Evolutionary conservation across 1,140 invertebrate genomes (phyloP).

Genomic region (Drosophila pruinosa): DNA sequence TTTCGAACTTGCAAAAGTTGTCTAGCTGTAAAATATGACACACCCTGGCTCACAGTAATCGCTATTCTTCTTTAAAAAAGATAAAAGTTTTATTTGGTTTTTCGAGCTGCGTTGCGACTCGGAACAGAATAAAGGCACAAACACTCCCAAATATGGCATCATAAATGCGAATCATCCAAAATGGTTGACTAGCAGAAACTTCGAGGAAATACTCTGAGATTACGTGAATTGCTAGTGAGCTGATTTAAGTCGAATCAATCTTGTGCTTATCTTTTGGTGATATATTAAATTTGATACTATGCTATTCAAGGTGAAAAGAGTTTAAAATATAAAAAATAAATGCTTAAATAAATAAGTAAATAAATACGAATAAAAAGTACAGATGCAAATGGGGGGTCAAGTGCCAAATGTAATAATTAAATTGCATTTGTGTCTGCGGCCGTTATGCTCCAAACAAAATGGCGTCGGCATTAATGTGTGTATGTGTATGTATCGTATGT

Average conservation of each 20-base stretch:
- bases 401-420: conserved; percentile 77
- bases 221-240: too few relatives aligned
- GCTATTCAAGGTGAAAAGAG: conserved; percentile 17
- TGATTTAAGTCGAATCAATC: too few relatives aligned
- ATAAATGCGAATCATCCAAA: neutral
- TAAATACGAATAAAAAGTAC: conserved; percentile 41
- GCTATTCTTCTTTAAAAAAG: conserved; percentile 52
- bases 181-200: neutral
- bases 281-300: too few relatives aligned
- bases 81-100: conserved; percentile 69
- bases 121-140: conserved; percentile 25
- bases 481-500: neutral
- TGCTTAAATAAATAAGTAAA: conserved; percentile 76
- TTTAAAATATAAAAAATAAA: conserved; percentile 67
- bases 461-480: conserved; percentile 41
- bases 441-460: conserved; percentile 62
- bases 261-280: neutral
- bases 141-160: neutral
- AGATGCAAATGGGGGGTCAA: conserved; percentile 15
- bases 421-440: conserved; percentile 77
- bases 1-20: conserved; percentile 51
- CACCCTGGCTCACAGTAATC: neutral
- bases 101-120: conserved; percentile 1
- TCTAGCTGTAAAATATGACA: conserved; percentile 55
- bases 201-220: too few relatives aligned